These are phyloP conservation scores for Psylliodes chrysocephalus DNA, from an alignment of 2,888 invertebrate species.

Conservation along the genomic window DNA sequence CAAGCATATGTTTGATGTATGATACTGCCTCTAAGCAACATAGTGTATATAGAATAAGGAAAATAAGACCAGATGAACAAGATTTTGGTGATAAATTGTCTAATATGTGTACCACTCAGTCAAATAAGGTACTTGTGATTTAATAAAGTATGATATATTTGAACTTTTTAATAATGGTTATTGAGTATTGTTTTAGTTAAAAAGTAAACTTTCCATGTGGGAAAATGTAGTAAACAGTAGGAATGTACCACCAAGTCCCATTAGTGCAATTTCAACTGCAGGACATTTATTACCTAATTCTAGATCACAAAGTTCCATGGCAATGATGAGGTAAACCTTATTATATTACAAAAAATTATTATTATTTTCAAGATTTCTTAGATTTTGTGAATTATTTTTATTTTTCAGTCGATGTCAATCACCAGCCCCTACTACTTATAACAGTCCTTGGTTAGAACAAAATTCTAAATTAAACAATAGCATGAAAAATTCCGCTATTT, in stretches of 20 bases:
- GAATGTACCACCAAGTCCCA: conserved; percentile 54
- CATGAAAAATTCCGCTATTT: conserved; percentile 43
- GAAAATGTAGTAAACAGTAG: conserved; percentile 52
- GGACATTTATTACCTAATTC: conserved; percentile 57
- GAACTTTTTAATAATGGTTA: background rate
- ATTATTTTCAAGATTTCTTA: too few relatives aligned
- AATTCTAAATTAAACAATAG: conserved; percentile 53
- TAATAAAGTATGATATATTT: background rate
- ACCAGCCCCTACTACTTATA: conserved; percentile 58
- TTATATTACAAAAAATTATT: too few relatives aligned
- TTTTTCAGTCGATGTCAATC: conserved; percentile 66
- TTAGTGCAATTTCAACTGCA: conserved; percentile 52
- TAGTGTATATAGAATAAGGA: conserved; percentile 83
- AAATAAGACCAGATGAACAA: conserved; percentile 77
- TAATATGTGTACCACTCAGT: conserved; percentile 48
- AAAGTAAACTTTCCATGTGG: conserved; percentile 58
- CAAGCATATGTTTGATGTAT: conserved; percentile 84
- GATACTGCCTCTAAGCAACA: conserved; percentile 82
- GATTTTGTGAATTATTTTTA: too few relatives aligned
- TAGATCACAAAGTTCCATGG: conserved; percentile 67
- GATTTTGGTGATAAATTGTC: conserved; percentile 54
- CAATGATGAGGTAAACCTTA: conserved; percentile 64
- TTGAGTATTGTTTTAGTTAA: conserved; percentile 39
- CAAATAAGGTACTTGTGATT: conserved; percentile 50
- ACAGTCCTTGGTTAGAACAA: conserved; percentile 55